Evolutionary conservation across 2,888 invertebrate genomes (phyloP), one percentile per base, ranked within the genome.

Genomic region (Entomobrya multifasciata): DNA sequence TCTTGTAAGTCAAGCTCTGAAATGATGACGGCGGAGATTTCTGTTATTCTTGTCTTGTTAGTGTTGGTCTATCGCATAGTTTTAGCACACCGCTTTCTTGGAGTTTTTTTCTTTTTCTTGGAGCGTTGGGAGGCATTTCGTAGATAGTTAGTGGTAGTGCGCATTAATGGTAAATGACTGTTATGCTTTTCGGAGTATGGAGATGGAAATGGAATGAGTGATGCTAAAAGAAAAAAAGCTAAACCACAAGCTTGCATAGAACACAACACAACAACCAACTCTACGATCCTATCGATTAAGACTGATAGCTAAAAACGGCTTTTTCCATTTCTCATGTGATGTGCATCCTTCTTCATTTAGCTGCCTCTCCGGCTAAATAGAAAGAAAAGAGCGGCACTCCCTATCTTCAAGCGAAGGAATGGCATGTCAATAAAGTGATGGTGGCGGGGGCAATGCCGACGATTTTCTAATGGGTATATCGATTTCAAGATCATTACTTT

Each of bases 281-380:
- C n/a, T n/a, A n/a, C n/a, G 77, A 78, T 78, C 77, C 60, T 78
- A 78, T 60, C 77, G 77, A 78, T 78, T 25, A 78, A 60, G 65
- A 65, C 65, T 65, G 65, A 65, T 65, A 65, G 65, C 65, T 65
- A 49, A 47, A 72, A 72, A 72, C 72, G 17, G 49, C 72, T 72
- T 72, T 72, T 70, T 49, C 27, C 25, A 5, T 72, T 67, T 13
- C 6, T 67, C 67, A 20, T 44, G 20, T 22, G 11, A n/a, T 72
- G 25, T 72, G 25, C 25, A 49, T 44, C 67, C 44, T 67, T 55
- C 55, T 76, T 36, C 57, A 55, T 76, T 76, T 76, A 8, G 36
- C 20, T 76, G 74, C 36, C 55, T 74, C 74, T n/a, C n/a, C n/a
- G n/a, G n/a, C n/a, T n/a, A n/a, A n/a, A n/a, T 25, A 20, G 30